Base-by-base conservation (phyloP, 2,797 vertebrate species). In the Tragopan temminckii region DNA sequence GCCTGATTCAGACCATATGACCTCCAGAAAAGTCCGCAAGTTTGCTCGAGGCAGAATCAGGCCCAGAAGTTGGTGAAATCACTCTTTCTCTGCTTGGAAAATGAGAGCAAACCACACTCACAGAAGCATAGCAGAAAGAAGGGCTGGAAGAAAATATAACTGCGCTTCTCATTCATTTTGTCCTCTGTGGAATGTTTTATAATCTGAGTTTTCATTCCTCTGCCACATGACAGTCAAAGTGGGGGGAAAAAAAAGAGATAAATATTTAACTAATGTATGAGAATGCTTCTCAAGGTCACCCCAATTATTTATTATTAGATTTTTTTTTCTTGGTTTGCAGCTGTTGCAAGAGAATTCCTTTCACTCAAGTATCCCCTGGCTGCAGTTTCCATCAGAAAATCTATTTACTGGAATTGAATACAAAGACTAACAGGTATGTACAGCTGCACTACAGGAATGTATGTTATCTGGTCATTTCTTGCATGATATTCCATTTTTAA, bases 1-100 rank as follows among this genome's bases (percentile, higher is more conserved):
- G 57, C 70, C 52, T 80, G 75, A 96, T 90, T 76, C 61, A 48
- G 77, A 83, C 59, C 88, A 84, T 86, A 84, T 38, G 85, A 93
- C 75, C 46, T n/a, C 55, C 77, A 81, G 52, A 2, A 4, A 93
- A 89, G 91, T 24, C 43, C 52, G 43, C 33, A 74, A 52, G 57
- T 52, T 75, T 45, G 57, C 80, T 61, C 61, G 45, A 74, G 35
- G 59, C 46, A 62, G 33, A 83, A 88, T 89, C 45, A 63, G 85
- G 67, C 75, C 57, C 59, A 31, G 74, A 55, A 88, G 57, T 68
- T 50, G 25, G 13, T 24, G 20, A 90, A 93, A 84, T 77, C 19
- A 36, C n/a, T 85, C 77, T 66, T 91, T 69, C 80, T 80, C 42
- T 92, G 53, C 58, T 36, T 64, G 24, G 61, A 42, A 15, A 66